These are phyloP conservation scores for Macrotrachela quadricornifera DNA, from an alignment of 1,140 invertebrate species.

Conservation along the genomic window DNA sequence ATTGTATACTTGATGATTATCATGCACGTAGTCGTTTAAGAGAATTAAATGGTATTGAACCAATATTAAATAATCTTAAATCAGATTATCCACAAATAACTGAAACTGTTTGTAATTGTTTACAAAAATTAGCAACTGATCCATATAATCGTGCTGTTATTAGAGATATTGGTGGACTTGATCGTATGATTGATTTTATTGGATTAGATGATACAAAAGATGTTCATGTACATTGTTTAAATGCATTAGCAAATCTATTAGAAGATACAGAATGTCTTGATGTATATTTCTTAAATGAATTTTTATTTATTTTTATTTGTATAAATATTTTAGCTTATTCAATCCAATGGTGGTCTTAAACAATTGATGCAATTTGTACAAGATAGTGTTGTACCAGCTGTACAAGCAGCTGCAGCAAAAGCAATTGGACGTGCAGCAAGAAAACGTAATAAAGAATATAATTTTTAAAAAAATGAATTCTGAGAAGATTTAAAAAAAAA, in stretches of 20 bases:
- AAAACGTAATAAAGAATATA: constrained; percentile 15
- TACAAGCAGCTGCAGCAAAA: constrained; percentile 27
- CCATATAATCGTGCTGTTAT: constrained; percentile 22
- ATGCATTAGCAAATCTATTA: constrained; percentile 25
- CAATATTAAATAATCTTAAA: constrained; percentile 23
- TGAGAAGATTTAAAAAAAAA: too few species aligned
- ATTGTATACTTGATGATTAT: constrained; percentile 26
- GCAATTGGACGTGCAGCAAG: constrained; percentile 25
- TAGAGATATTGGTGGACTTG: constrained; percentile 23
- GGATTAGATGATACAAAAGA: constrained; percentile 23
- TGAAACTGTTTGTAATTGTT: constrained; percentile 20
- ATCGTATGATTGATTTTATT: constrained; percentile 24
- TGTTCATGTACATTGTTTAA: constrained; percentile 27
- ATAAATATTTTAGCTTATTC: constrained; percentile 17
- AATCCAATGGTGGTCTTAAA: constrained; percentile 25
- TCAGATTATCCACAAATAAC: constrained; percentile 29
- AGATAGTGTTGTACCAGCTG: constrained; percentile 24
- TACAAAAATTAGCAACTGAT: constrained; percentile 26
- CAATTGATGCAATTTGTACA: constrained; percentile 24
- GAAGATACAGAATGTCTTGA: constrained; percentile 28
- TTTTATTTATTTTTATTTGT: background rate
- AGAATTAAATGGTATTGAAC: constrained; percentile 21
- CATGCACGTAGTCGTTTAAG: constrained; percentile 19
- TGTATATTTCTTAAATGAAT: constrained; percentile 13
- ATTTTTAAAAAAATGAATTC: too few species aligned